Evolutionary conservation across 1,140 invertebrate genomes (phyloP).

Genomic region (Matsumurasca onukii): DNA sequence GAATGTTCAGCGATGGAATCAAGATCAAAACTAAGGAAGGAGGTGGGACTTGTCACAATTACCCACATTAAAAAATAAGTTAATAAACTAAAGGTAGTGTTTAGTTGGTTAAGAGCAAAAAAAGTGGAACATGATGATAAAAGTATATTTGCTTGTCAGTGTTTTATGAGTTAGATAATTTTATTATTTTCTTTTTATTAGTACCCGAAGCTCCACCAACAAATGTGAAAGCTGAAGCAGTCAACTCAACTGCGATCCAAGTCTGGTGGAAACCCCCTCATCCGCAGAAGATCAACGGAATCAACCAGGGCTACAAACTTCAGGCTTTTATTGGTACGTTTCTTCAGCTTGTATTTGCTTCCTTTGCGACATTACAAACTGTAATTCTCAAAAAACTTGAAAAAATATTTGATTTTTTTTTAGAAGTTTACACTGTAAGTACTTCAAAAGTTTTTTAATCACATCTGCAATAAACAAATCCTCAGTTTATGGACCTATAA

Average conservation of each 20-base stretch:
- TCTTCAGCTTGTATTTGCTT: not conserved
- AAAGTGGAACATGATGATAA: too few relatives aligned
- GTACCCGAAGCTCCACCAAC: conserved; percentile 90
- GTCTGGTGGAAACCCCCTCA: conserved; percentile 91
- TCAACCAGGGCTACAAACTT: conserved; percentile 97
- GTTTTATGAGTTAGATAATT: too few relatives aligned
- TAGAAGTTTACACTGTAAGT: too few relatives aligned
- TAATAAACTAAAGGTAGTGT: too few relatives aligned
- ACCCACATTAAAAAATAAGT: too few relatives aligned
- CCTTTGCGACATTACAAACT: not conserved
- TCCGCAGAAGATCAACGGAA: conserved; percentile 97
- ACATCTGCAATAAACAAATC: too few relatives aligned
- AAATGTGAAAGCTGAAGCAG: conserved; percentile 70
- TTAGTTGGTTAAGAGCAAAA: too few relatives aligned
- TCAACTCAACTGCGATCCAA: conserved; percentile 84
- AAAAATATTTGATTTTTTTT: not conserved
- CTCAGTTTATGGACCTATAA: too few relatives aligned
- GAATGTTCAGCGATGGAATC: conserved; percentile 87
- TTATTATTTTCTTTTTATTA: conserved; percentile 33
- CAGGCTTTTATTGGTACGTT: conserved; percentile 64
- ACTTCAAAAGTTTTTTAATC: too few relatives aligned
- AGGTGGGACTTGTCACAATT: conserved; percentile 51
- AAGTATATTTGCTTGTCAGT: too few relatives aligned
- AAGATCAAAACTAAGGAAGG: conserved; percentile 95
- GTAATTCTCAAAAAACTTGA: not conserved